phyloP scores from a whole-genome alignment of 2,888 invertebrate species.

The Mythimna pallens region DNA sequence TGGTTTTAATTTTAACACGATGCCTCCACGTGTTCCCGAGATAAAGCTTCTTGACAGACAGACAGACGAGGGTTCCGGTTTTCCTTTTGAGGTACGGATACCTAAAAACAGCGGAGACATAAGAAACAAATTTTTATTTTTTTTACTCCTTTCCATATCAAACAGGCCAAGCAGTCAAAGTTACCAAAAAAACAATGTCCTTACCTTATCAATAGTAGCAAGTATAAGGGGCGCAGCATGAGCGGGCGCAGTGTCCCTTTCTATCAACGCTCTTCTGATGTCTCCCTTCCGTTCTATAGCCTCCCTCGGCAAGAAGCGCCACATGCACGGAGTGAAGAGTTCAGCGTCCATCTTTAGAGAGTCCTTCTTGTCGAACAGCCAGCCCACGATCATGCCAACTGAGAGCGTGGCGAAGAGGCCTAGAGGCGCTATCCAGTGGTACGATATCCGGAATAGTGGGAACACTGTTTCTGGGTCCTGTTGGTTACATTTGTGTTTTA shows the following conservation, averaged over 20 bases:
- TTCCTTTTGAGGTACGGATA: too few relatives aligned
- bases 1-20: too few relatives aligned
- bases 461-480: constrained; percentile 90
- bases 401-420: constrained; percentile 92
- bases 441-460: constrained; percentile 94
- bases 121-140: too few relatives aligned
- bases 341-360: constrained; percentile 80
- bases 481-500: not conserved
- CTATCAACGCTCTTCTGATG: constrained; percentile 71
- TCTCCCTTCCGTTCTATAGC: constrained; percentile 70
- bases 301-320: constrained; percentile 78
- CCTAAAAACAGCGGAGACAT: too few relatives aligned
- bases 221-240: constrained; percentile 80
- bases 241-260: constrained; percentile 61
- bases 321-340: constrained; percentile 82
- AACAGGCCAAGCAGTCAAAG: too few relatives aligned
- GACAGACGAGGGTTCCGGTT: too few relatives aligned
- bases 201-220: constrained; percentile 70
- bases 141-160: too few relatives aligned
- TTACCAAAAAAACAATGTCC: not conserved
- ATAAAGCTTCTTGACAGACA: too few relatives aligned
- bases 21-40: too few relatives aligned
- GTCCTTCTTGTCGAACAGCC: constrained; percentile 76
- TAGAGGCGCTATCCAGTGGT: constrained; percentile 95
- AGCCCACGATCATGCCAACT: constrained; percentile 92